Base-by-base conservation (phyloP, 2,113 vertebrate species). In the Rhipidura dahli region DNA sequence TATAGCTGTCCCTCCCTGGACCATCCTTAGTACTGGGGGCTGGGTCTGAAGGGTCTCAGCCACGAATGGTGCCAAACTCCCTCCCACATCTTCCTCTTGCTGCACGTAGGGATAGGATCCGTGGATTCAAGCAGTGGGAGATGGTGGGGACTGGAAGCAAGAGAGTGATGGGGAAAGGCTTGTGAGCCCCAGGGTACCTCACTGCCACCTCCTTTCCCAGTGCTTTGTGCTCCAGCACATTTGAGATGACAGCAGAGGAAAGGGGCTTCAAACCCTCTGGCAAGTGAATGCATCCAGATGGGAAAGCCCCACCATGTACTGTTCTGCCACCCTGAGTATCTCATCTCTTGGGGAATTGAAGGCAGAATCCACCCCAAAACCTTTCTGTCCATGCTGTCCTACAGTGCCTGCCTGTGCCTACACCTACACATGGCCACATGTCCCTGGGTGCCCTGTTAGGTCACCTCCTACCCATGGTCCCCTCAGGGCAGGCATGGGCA, bases 361-460 rank as follows among this genome's bases (percentile, higher is more conserved):
- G 28, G 19, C 59, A 72, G 59, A 80, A 57, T 57, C 31, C 66
- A 76, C 16, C 19, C 16, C 66, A 57, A 90, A 83, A 57, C 49
- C 40, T 60, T 90, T 47, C 75, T 45, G 59, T 15, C 30, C 31
- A 10, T 22, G 5, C 56, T 87, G 47, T 26, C 54, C 59, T n/a
- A 7, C 28, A 31, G 42, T 4, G 21, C 44, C 1, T 3, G 17
- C 39, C 23, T 54, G 39, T 63, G 50, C 56, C 64, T 47, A 13
- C 4, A 1, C 30, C 50, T 44, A 5, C 6, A 0, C 57, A 4
- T 5, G 65, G 50, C 51, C 24, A 1, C 4, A 0, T 19, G 54
- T 42, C 30, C 65, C 49, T 51, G 70, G 56, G 35, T 71, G 56
- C 12, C 53, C 47, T 60, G 1, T 5, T 18, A 40, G 42, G 27